These are phyloP conservation scores for Sipha flava DNA, from an alignment of 1,140 invertebrate species.

Conservation along the genomic window DNA sequence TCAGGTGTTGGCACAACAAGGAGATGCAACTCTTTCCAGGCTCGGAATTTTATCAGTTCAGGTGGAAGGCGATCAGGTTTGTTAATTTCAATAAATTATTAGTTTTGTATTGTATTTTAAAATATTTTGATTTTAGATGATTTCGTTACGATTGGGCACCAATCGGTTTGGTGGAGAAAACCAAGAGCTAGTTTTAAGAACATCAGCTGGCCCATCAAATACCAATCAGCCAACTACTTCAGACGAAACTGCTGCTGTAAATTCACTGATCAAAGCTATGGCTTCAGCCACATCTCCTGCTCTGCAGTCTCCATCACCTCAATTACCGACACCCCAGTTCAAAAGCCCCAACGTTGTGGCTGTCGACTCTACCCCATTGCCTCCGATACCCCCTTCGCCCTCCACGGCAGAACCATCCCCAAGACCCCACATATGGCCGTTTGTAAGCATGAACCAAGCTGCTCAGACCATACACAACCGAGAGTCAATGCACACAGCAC, in stretches of 20 bases:
- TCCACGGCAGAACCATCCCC: conserved; percentile 28
- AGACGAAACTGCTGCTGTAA: conserved; percentile 37
- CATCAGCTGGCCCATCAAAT: conserved; percentile 44
- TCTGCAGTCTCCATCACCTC: conserved; percentile 44
- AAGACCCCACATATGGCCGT: conserved; percentile 52
- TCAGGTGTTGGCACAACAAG: conserved; percentile 79
- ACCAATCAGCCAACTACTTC: conserved; percentile 39
- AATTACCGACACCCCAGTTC: conserved; percentile 48
- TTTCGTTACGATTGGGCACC: conserved; percentile 76
- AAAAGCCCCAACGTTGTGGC: conserved; percentile 76
- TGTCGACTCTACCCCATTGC: conserved; percentile 48
- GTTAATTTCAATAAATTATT: background rate
- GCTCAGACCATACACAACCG: conserved; percentile 52
- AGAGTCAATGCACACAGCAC: conserved; percentile 35
- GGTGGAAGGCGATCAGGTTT: conserved; percentile 87
- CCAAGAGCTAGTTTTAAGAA: conserved; percentile 65
- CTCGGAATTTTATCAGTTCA: conserved; percentile 92
- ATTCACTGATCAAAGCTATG: conserved; percentile 45
- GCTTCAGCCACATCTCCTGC: conserved; percentile 40
- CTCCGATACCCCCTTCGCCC: conserved; percentile 25
- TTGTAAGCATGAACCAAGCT: conserved; percentile 83
- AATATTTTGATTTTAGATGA: conserved; percentile 47
- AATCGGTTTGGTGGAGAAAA: conserved; percentile 56
- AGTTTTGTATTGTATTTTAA: background rate
- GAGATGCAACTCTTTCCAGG: conserved; percentile 74